Conservation (phyloP, 2,797 vertebrate species). For the Scleropages formosus region DNA sequence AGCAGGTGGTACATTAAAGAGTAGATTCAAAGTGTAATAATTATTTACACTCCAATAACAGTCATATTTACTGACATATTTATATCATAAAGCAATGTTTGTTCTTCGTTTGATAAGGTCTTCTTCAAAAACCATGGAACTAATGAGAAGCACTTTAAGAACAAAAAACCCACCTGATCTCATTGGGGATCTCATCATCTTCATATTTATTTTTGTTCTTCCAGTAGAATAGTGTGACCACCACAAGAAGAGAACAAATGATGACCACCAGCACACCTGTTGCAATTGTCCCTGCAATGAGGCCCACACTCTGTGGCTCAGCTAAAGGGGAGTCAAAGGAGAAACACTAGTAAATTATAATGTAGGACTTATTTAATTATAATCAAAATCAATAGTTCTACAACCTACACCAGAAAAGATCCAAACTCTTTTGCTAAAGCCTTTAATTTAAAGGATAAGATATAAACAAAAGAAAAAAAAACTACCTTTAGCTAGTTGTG, state of each 20-base stretch:
- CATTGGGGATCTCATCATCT: slow-evolving; percentile 96
- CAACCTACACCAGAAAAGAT: no score
- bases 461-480: no score
- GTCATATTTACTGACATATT: no score
- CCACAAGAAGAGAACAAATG: slow-evolving; percentile 82
- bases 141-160: neutral
- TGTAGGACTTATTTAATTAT: neutral
- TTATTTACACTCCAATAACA: no score
- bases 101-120: no score
- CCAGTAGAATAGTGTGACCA: slow-evolving; percentile 90
- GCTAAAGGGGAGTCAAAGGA: slow-evolving; percentile 62
- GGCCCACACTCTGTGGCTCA: slow-evolving; percentile 83
- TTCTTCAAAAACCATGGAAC: neutral
- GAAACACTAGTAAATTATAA: neutral
- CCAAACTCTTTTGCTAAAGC: no score
- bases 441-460: no score
- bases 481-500: no score
- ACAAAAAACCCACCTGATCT: slow-evolving; percentile 81
- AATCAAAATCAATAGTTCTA: neutral
- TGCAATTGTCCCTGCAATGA: slow-evolving; percentile 87
- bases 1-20: no score
- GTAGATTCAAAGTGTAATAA: no score
- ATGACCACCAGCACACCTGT: slow-evolving; percentile 80
- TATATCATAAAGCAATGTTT: no score
- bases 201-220: slow-evolving; percentile 96